These are phyloP conservation scores for Polyergus mexicanus DNA, from an alignment of 1,140 invertebrate species.

Conservation along the genomic window DNA sequence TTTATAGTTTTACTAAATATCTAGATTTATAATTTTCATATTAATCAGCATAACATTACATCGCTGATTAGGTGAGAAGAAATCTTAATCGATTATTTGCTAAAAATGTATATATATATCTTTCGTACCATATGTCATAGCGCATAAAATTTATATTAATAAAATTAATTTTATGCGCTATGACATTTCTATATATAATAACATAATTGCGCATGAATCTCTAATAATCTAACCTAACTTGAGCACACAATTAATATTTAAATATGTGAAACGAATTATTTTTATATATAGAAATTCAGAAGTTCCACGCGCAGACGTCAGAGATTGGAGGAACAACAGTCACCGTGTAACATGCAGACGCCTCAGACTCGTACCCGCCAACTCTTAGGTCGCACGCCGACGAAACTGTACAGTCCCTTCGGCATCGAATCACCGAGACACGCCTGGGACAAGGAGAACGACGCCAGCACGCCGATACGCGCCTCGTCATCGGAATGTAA, in stretches of 20 bases:
- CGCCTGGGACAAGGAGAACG: slow-evolving; percentile 83
- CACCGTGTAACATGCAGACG: slow-evolving; percentile 84
- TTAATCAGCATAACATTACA: background rate
- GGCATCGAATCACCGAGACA: slow-evolving; percentile 88
- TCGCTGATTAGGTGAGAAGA: background rate
- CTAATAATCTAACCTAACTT: background rate
- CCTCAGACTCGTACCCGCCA: slow-evolving; percentile 86
- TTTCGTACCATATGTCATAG: too few species aligned
- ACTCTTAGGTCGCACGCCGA: slow-evolving; percentile 88
- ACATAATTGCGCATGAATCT: background rate
- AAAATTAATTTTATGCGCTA: background rate
- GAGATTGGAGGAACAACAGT: slow-evolving; percentile 87
- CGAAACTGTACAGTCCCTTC: slow-evolving; percentile 89
- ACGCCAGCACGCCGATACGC: slow-evolving; percentile 55
- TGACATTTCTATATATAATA: background rate
- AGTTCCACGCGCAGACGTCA: slow-evolving; percentile 88
- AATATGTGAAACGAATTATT: background rate
- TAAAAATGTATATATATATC: too few species aligned
- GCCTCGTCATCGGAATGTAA: slow-evolving; percentile 45
- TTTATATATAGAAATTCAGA: slow-evolving; percentile 86
- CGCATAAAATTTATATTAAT: too few species aligned
- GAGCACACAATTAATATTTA: too few species aligned
- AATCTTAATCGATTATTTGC: background rate
- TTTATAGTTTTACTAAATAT: background rate
- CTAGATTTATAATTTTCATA: background rate